phyloP scores from a whole-genome alignment of 2,797 vertebrate genomes.

The Valencia hispanica region DNA sequence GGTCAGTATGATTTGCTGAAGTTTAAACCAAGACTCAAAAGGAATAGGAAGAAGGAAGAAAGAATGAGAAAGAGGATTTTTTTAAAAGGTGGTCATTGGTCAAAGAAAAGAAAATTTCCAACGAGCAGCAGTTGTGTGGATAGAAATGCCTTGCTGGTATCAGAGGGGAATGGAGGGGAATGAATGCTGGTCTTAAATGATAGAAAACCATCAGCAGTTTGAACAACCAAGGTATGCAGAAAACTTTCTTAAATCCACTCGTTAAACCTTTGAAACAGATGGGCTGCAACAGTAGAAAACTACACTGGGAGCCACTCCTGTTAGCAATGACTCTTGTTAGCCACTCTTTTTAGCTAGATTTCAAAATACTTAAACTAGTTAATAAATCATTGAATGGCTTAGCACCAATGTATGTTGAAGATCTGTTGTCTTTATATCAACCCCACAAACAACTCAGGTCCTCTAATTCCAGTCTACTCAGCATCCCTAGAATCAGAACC shows the following conservation, averaged over 20 bases:
- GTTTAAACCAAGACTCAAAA: neutral
- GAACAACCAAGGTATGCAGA: neutral
- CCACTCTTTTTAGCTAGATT: no score
- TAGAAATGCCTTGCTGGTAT: neutral
- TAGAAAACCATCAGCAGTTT: neutral
- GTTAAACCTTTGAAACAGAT: neutral
- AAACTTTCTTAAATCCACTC: neutral
- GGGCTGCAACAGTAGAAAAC: neutral
- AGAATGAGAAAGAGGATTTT: neutral
- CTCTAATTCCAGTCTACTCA: no score
- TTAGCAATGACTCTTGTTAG: no score
- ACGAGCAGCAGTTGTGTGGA: neutral
- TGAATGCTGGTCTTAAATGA: no score
- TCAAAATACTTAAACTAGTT: no score
- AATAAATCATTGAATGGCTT: no score
- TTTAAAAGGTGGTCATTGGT: neutral
- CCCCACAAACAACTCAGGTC: no score
- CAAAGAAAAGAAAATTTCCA: neutral
- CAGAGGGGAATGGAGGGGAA: neutral
- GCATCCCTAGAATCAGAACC: no score
- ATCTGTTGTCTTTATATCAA: no score
- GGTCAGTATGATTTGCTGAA: neutral
- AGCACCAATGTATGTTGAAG: no score
- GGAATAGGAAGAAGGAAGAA: no score
- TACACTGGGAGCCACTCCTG: neutral